Evolutionary conservation across 2,113 vertebrate species (phyloP).

Genomic region (Pithys albifrons): DNA sequence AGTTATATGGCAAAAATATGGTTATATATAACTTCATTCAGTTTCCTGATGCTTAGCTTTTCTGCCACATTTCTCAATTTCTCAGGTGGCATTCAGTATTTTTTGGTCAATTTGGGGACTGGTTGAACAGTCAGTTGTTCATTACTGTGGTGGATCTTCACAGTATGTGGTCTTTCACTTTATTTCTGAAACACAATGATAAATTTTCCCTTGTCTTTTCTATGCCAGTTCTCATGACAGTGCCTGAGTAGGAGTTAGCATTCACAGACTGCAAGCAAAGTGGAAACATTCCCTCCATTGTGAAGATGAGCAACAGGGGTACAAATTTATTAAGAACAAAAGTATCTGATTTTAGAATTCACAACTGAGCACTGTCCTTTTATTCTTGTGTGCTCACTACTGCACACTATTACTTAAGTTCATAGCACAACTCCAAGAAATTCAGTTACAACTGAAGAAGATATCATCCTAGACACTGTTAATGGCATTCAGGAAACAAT

Average conservation of each 20-base stretch:
- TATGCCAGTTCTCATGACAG: background rate
- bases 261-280: background rate
- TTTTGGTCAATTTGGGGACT: background rate
- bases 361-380: rapidly evolving
- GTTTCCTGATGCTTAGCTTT: background rate
- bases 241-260: background rate
- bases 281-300: background rate
- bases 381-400: background rate
- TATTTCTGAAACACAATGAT: background rate
- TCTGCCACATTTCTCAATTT: background rate
- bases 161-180: background rate
- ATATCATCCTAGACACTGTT: background rate
- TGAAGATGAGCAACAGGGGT: background rate
- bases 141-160: background rate
- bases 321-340: background rate
- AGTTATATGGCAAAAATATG: background rate
- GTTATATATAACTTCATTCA: background rate
- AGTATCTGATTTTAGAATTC: background rate
- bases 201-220: background rate
- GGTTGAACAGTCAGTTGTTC: background rate
- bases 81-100: background rate
- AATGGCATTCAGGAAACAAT: background rate
- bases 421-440: background rate
- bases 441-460: background rate
- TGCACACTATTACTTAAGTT: background rate